Evolutionary conservation across 1,140 invertebrate genomes (phyloP), one percentile per base, ranked within the genome.

Genomic region (Stratiolaelaps scimitus): DNA sequence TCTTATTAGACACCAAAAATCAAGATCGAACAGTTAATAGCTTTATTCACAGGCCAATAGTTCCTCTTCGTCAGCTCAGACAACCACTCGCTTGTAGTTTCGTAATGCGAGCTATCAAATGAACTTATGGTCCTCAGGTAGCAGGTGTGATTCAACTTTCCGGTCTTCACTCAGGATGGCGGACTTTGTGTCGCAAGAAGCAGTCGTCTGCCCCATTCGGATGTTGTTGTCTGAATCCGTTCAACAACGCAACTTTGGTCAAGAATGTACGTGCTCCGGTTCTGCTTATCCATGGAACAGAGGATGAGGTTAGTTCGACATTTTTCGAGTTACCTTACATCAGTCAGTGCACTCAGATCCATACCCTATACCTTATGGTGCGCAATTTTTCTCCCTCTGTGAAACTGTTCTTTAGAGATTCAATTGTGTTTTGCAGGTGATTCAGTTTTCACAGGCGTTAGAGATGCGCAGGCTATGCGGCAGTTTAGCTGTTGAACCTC

Each of bases 241-340:
- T 48, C 47, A 20, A 28, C 7, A 48, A 48, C 15, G 47, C 26
- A 28, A 15, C 19, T 28, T 48, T 4, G 19, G 15, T 48, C 47
- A 48, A 48, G 19, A 20, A 48, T 20, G 15, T 48, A 48, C 47
- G 47, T 28, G 19, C 19, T 48, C 47, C 47, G 4, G 47, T 48
- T 48, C 26, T 48, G 26, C 26, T 48, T 15, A 48, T 48, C 15
- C 47, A 48, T 15, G 47, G 47, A 20, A 48, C 47, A 15, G 47
- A 48, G 19, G 47, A 48, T 28, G 47, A 28, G 7, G 47, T 40
- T 6, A 10, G 34, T 40, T 40, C 34, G 10, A 40, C 10, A n/a
- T n/a, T n/a, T 40, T 40, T 6, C 5, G 10, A 6, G 34, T 40
- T 40, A 40, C 34, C 10, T 40, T 40, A 6, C 34, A 6, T 40